phyloP scores from a whole-genome alignment of 2,888 invertebrate species.

The Oscheius sp. region DNA sequence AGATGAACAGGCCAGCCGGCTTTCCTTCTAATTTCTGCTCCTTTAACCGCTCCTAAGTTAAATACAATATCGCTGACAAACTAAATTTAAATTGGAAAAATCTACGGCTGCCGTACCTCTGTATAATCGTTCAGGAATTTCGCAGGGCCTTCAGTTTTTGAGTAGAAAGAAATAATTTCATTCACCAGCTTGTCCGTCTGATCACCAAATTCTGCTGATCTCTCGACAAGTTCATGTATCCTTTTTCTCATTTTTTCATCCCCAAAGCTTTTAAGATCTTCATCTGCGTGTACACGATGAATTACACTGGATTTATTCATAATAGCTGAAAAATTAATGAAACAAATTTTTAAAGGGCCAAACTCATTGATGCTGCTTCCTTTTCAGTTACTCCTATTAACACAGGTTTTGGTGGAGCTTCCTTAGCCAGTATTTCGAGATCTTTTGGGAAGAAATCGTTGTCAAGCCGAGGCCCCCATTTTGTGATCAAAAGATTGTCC shows the following conservation, averaged over 20 bases:
- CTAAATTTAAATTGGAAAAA: constrained; percentile 11
- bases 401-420: constrained; percentile 24
- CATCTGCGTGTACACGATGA: background rate
- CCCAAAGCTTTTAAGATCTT: constrained; percentile 4
- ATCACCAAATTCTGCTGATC: background rate
- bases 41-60: background rate
- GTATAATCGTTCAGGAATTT: constrained; percentile 1
- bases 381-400: constrained; percentile 31
- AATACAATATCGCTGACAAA: constrained; percentile 9
- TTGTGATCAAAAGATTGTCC: constrained; percentile 7
- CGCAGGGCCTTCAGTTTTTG: background rate
- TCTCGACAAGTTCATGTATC: background rate
- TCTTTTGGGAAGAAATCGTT: constrained; percentile 23
- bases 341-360: background rate
- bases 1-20: constrained; percentile 27
- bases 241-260: background rate
- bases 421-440: background rate
- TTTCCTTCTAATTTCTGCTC: background rate
- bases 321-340: constrained; percentile 5
- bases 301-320: constrained; percentile 4
- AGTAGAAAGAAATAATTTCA: constrained; percentile 1
- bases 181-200: background rate
- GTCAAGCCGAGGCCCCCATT: constrained; percentile 31
- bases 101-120: background rate
- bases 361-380: constrained; percentile 21